Evolutionary conservation across 37 sponge, comb jelly and placozoan genomes (phyloP).

Genomic region (Axinella damicornis): DNA sequence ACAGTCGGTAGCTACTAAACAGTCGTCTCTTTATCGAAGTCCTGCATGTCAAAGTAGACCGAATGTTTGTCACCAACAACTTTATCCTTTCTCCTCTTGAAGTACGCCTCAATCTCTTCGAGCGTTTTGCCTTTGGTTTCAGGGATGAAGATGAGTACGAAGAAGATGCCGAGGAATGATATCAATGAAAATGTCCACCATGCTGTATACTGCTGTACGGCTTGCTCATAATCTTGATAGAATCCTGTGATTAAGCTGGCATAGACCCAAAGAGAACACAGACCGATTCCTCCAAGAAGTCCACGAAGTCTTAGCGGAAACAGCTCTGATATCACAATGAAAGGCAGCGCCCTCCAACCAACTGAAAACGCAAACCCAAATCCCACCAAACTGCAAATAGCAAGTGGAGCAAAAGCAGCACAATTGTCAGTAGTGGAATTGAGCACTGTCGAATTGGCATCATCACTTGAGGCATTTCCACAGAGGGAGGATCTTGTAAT

Average conservation of each 20-base stretch:
- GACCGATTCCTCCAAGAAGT: constrained; percentile 44
- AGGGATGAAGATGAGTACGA: constrained; percentile 81
- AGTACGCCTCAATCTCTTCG: constrained; percentile 68
- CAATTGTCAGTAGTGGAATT: neutral
- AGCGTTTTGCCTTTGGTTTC: constrained; percentile 91
- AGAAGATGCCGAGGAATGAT: constrained; percentile 45
- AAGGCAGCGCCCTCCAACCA: constrained; percentile 69
- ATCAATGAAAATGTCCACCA: constrained; percentile 72
- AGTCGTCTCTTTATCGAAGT: too few species aligned
- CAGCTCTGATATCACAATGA: constrained; percentile 74
- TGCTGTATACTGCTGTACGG: constrained; percentile 13
- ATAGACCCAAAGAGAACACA: constrained; percentile 40
- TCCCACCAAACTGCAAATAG: constrained; percentile 37
- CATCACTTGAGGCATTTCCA: neutral
- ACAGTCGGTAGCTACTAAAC: too few species aligned
- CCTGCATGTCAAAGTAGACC: too few species aligned
- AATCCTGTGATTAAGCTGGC: constrained; percentile 43
- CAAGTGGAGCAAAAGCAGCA: constrained; percentile 29
- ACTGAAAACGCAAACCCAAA: constrained; percentile 64
- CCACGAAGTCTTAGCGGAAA: constrained; percentile 72
- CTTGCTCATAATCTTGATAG: constrained; percentile 30
- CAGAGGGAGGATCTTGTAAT: constrained; percentile 16
- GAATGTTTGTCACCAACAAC: too few species aligned
- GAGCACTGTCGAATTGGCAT: too few species aligned
- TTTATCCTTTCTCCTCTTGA: too few species aligned